Conservation (phyloP, 2,888 invertebrate genomes). For the Xestobium rufovillosum region DNA sequence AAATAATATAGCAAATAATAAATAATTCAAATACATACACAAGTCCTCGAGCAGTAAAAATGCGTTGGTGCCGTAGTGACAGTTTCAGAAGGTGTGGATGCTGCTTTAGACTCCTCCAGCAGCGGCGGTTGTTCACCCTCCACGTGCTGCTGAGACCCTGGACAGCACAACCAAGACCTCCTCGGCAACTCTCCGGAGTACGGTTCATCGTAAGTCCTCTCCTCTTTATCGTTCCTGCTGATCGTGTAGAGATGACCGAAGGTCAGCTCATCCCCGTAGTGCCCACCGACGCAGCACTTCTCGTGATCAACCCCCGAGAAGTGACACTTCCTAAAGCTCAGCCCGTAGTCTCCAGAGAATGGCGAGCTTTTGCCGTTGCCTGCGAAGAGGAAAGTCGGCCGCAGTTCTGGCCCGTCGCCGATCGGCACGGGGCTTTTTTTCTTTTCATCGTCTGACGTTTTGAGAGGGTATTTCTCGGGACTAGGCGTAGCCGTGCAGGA, state of each 20-base stretch:
- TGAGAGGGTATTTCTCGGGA: slow-evolving; percentile 43
- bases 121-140: slow-evolving; percentile 38
- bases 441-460: slow-evolving; percentile 21
- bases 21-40: slow-evolving; percentile 40
- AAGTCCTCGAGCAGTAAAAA: slow-evolving; percentile 31
- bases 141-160: slow-evolving; percentile 37
- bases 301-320: slow-evolving; percentile 27
- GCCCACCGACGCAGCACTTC: slow-evolving; percentile 37
- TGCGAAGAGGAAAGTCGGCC: slow-evolving; percentile 16
- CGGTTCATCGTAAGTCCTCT: slow-evolving; percentile 43
- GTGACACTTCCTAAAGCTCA: slow-evolving; percentile 28
- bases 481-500: slow-evolving; percentile 54
- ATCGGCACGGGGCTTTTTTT: too few species aligned
- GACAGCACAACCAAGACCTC: slow-evolving; percentile 47
- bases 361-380: slow-evolving; percentile 29
- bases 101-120: slow-evolving; percentile 26
- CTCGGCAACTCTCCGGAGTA: slow-evolving; percentile 40
- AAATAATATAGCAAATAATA: too few species aligned
- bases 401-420: not conserved
- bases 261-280: slow-evolving; percentile 33
- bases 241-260: slow-evolving; percentile 46
- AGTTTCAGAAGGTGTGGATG: slow-evolving; percentile 30
- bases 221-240: slow-evolving; percentile 38
- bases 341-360: slow-evolving; percentile 35
- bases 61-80: slow-evolving; percentile 32